phyloP scores from a whole-genome alignment of 2,113 vertebrate species.

The Larimichthys crocea region DNA sequence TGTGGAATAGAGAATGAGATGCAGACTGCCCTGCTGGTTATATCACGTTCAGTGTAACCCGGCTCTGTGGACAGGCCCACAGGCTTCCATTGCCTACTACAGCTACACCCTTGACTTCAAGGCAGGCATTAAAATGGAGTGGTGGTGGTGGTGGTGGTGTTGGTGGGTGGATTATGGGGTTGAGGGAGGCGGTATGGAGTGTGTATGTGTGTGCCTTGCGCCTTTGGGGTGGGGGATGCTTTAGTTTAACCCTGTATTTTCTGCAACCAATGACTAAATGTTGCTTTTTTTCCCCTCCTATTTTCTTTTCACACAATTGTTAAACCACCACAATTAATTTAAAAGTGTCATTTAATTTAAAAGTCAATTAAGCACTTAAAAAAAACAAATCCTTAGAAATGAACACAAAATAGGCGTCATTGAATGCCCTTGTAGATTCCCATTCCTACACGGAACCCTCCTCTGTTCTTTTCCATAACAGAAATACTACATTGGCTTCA shows the following conservation, averaged over 20 bases:
- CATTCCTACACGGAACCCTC: not conserved
- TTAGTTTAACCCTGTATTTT: constrained; percentile 66
- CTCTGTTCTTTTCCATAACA: constrained; percentile 15
- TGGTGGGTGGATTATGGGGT: constrained; percentile 66
- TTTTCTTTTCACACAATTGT: constrained; percentile 4
- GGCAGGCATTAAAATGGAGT: constrained; percentile 81
- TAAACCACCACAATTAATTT: not conserved
- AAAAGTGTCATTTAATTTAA: not conserved
- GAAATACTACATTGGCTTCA: constrained; percentile 15
- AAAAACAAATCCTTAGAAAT: not conserved
- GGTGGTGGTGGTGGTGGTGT: constrained; percentile 38
- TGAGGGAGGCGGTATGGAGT: constrained; percentile 49
- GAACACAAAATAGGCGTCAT: constrained; percentile 33
- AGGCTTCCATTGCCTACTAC: constrained; percentile 68
- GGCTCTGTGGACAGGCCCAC: constrained; percentile 75
- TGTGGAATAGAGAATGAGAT: constrained; percentile 68
- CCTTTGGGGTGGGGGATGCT: constrained; percentile 58
- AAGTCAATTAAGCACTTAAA: not conserved
- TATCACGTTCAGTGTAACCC: constrained; percentile 67
- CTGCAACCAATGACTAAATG: constrained; percentile 29
- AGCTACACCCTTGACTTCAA: constrained; percentile 76
- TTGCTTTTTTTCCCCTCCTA: not conserved
- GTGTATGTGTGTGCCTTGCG: constrained; percentile 36
- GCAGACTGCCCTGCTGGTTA: constrained; percentile 72
- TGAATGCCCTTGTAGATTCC: constrained; percentile 35